Evolutionary conservation across 1,140 invertebrate genomes (phyloP), one percentile per base, ranked within the genome.

Genomic region (Asobara japonica): DNA sequence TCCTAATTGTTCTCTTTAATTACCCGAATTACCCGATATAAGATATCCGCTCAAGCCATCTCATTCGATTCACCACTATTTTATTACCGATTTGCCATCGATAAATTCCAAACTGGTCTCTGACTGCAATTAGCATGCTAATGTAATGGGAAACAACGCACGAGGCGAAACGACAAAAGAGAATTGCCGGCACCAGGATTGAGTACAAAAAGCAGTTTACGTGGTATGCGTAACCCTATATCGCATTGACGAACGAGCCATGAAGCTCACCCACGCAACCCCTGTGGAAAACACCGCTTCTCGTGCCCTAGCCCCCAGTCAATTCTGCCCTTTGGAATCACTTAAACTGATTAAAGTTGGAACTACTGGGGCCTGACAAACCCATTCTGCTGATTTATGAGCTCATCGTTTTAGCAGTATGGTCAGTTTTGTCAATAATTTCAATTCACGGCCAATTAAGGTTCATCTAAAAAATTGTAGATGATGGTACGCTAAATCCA

Each of bases 301-400:
- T 48, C 61, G 66, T 62, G 48, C 64, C 60, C 38, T 76, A 66
- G 29, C 27, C 65, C 51, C 41, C 61, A 69, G 69, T 64, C 70
- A 41, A 36, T 51, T 27, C 60, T 11, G 30, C 29, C 78, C 76
- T 82, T 80, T 76, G 74, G 74, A 82, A 82, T 80, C 79, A 79
- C 79, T 81, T 80, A 80, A 80, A 79, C 75, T 80, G 78, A 81
- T 82, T 81, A 82, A 78, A 76, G 73, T 60, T 67, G 76, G 75
- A 77, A 74, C 65, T 66, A 56, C 61, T 74, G 73, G 73, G 48
- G 30, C 22, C 64, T 11, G 16, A 65, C 77, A 77, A 78, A 74
- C 74, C 65, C 73, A 33, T 61, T 18, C 38, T 41, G 41, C 45
- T 25, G 38, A 66, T 41, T 41, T 27, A 66, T 41, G 1, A 25